Evolutionary conservation across 92 coral and sea anemone genomes (phyloP), one percentile per base, ranked within the genome.

Genomic region (Bergia puertoricense): DNA sequence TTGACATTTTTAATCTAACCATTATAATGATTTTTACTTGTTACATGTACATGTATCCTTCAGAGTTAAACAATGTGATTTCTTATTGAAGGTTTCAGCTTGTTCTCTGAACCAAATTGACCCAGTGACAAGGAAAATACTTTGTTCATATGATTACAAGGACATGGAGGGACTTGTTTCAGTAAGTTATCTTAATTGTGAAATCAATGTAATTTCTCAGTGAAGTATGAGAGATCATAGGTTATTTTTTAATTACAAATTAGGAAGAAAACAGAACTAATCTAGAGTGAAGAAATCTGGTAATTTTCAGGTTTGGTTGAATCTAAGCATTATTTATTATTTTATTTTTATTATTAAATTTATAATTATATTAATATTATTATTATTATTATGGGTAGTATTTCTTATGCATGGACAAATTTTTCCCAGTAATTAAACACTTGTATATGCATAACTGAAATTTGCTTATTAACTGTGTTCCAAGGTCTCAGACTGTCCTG

Each of bases 401-500:
- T 51, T 51, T 51, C 59, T 51, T 10, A 51, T 13, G 15, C 59
- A 51, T 9, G 14, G 16, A 51, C 59, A 1, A 51, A 51, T 8
- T 45, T 4, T 45, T 8, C 7, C 4, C 13, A n/a, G 16, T 13
- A 80, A 15, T 51, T 45, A 0, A 4, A 8, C 9, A 48, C 4
- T 16, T 10, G 4, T 43, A 8, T 15, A 48, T 48, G 14, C 8
- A 79, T 6, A 0, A 14, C 1, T 51, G 14, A 51, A 51, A 2
- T 51, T 51, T 30, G 54, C 14, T 59, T n/a, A n/a, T 42, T 38
- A 69, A 71, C 37, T 44, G 50, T 43, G 85, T 22, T 80, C 65
- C 10, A 66, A 97, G 99, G 97, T 97, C 56, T 95, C 99, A 62
- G 99, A 97, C 76, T 97, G 96, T 76, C 99, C 99, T 67, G 99